Evolutionary conservation across 2,113 vertebrate species (phyloP), one percentile per base, ranked within the genome.

Genomic region (Lepidothrix coronata): DNA sequence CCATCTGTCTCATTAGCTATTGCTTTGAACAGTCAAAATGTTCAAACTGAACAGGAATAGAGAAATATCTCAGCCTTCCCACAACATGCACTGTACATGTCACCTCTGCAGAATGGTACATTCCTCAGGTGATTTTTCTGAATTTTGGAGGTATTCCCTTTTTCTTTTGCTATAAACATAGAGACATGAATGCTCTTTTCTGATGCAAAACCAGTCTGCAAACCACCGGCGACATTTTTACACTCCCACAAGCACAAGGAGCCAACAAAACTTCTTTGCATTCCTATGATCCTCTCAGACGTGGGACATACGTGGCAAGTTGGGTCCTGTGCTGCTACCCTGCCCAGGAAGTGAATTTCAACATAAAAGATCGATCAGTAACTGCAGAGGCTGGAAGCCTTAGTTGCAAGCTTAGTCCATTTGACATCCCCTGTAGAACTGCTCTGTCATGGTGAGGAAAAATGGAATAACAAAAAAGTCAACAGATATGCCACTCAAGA

Each of bases 241-340:
- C 31, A 33, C 65, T 92, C 75, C 76, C 55, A 68, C 49, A 63
- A 55, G 68, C 68, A 59, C 59, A 43, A 20, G 15, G 28, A 95
- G 79, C 76, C 91, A 91, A 41, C 39, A 75, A 7, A 80, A 20
- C 48, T 88, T 88, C 78, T 94, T 92, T 41, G 25, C 57, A 89
- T 94, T 95, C 93, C 89, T 91, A 0, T 6, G 37, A 84, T 85
- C 85, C 70, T 65, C 70, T 24, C 31, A 25, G 90, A 78, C 57
- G 91, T 87, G 85, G 37, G 80, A 87, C 88, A 87, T 94, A 96
- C 93, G 93, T 94, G 96, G 96, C 95, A 94, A 67, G 76, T 31
- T 30, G 44, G 48, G 83, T 58, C 58, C 41, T 57, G 66, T 23
- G 52, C 72, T 93, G 67, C 25, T 94, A 52, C 19, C 20, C 66